Evolutionary conservation across 92 coral and sea anemone genomes (phyloP), one percentile per base, ranked within the genome.

Genomic region (Zoanthus solanderi): DNA sequence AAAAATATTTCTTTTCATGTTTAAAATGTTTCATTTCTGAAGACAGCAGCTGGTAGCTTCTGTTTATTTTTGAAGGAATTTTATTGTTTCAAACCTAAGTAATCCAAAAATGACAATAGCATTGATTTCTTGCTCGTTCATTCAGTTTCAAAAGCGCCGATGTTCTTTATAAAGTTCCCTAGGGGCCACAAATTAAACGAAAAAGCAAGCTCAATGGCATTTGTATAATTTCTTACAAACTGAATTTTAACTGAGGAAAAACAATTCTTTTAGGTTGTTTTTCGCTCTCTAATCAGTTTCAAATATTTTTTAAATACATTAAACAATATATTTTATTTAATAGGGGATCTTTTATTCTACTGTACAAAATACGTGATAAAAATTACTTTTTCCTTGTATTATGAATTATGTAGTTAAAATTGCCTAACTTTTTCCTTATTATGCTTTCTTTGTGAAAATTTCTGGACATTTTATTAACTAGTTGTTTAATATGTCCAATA

Each of bases 31-130:
- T 54, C n/a, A n/a, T 79, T 29, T 53, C 1, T 9, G 73, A 61
- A 79, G 17, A 13, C 13, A 23, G 74, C 63, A 32, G 73, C 69
- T 63, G 75, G 84, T 42, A 61, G 56, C 32, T 37, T 23, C 29
- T 68, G 48, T 65, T 66, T 65, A 17, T 8, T 81, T 47, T 81
- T 66, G 31, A 81, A 23, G 72, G 18, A 81, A 31, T 81, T 81
- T 81, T 81, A 58, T 81, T 68, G 47, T 80, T 81, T 81, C 75
- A 63, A 80, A 65, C 44, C 74, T 32, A 80, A 65, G 85, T 66
- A 65, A 80, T 80, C 75, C 61, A 77, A 30, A 81, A 81, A 45
- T 14, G 85, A 81, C 85, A 81, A 81, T 81, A 16, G 44, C 23
- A n/a, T 5, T 77, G 82, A 23, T 77, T 52, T 53, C 14, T 17